Evolutionary conservation across 2,797 vertebrate species (phyloP), one percentile per base, ranked within the genome.

Genomic region (Orestias chungarensis): DNA sequence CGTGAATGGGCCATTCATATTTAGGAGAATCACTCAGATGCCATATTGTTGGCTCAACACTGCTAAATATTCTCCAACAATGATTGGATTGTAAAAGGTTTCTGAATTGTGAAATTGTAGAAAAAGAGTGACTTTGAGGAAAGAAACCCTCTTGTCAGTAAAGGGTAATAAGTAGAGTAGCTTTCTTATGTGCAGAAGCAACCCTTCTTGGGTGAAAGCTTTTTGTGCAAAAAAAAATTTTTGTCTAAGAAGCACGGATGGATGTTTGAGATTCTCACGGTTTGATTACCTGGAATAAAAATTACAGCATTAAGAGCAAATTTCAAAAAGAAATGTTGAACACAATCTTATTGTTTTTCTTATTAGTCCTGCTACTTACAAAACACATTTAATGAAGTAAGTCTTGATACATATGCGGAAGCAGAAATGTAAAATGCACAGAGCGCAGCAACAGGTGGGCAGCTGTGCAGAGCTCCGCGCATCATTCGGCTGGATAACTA

Each of bases 1-100:
- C 42, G 81, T 95, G 92, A 95, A 95, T 94, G 90, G 93, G 80
- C 93, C 93, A 94, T 95, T 95, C 93, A 95, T 94, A 93, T 95
- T 94, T 95, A 91, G 91, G 87, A 90, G 92, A 92, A 94, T 94
- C 93, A 91, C 91, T 91, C 91, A 93, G 92, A 93, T 92, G 90
- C 92, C 92, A 92, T 92, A 92, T 92, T 93, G 93, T 93, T 91
- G 91, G 89, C 90, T 89, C 87, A 91, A 92, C 89, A 90, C 84
- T 83, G 83, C 86, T 85, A 87, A 90, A 92, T 86, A 90, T 90
- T 89, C 88, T 87, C 76, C 87, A 91, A 92, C 91, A 92, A 92
- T 89, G 90, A 87, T 78, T 83, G 81, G 86, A 91, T 92, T 94
- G 93, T 94, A 79, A 80, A 87, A 84, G 87, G 71, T 84, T 85